Conservation (phyloP, 2,888 invertebrate genomes). For the Pachymerium ferrugineum region DNA sequence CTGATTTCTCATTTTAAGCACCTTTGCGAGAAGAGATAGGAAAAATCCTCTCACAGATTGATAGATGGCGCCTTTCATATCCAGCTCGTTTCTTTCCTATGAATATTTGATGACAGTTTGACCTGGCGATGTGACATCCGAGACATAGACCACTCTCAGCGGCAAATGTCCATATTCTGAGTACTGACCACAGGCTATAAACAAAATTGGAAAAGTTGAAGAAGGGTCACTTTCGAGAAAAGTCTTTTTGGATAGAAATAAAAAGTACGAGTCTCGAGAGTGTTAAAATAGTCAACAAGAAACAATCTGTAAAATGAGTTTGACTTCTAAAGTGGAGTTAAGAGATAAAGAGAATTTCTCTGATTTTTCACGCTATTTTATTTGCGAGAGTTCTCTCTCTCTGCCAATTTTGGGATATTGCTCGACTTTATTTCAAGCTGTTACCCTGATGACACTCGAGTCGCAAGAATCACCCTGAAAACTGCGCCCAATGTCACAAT, state of each 20-base stretch:
- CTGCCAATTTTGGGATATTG: not conserved
- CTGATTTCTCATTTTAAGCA: no score
- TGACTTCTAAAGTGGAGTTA: not conserved
- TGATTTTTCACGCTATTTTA: not conserved
- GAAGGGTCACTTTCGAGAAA: not conserved
- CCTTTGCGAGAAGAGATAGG: no score
- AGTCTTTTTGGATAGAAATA: not conserved
- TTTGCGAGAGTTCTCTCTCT: not conserved
- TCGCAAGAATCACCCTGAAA: not conserved
- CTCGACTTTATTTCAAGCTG: not conserved
- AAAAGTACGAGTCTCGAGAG: not conserved
- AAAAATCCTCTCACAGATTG: not conserved
- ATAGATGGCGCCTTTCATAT: not conserved
- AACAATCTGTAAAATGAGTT: conserved; percentile 10
- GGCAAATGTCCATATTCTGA: not conserved
- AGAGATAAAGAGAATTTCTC: no score
- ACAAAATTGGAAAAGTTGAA: conserved; percentile 6
- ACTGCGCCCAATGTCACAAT: conserved; percentile 5
- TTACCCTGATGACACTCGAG: conserved; percentile 15
- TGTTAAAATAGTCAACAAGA: not conserved
- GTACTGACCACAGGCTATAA: not conserved
- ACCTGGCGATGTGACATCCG: not conserved
- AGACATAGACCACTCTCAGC: not conserved
- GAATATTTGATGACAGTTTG: not conserved
- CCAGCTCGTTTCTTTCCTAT: not conserved